phyloP scores from a whole-genome alignment of 2,113 vertebrate species.

The Alethe castanea region DNA sequence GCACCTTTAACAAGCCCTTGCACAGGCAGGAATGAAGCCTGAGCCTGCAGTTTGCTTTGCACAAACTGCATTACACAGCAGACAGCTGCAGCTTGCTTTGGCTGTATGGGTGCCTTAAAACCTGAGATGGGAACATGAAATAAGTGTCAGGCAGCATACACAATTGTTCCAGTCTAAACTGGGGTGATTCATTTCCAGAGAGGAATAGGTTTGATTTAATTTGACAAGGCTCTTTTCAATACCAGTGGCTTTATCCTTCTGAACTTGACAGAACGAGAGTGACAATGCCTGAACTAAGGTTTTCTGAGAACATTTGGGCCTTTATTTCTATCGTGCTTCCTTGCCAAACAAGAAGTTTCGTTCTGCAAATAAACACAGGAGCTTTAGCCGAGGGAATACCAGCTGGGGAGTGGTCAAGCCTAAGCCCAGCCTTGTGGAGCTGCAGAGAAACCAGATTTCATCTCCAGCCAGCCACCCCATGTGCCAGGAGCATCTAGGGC shows the following conservation, averaged over 20 bases:
- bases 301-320: neutral
- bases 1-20: neutral
- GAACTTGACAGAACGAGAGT: neutral
- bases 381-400: neutral
- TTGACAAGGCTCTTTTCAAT: neutral
- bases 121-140: neutral
- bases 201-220: neutral
- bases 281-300: neutral
- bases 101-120: neutral
- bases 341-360: neutral
- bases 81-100: neutral
- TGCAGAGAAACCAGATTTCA: neutral
- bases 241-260: neutral
- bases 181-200: neutral
- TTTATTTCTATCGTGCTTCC: neutral
- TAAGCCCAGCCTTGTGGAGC: neutral
- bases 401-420: neutral
- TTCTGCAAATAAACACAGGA: neutral
- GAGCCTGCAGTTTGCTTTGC: neutral
- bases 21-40: neutral
- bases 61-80: neutral
- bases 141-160: neutral
- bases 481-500: neutral
- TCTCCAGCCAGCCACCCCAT: neutral
- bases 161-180: constrained; percentile 6